These are phyloP conservation scores for Melanophora roralis DNA, from an alignment of 2,888 invertebrate species.

Conservation along the genomic window DNA sequence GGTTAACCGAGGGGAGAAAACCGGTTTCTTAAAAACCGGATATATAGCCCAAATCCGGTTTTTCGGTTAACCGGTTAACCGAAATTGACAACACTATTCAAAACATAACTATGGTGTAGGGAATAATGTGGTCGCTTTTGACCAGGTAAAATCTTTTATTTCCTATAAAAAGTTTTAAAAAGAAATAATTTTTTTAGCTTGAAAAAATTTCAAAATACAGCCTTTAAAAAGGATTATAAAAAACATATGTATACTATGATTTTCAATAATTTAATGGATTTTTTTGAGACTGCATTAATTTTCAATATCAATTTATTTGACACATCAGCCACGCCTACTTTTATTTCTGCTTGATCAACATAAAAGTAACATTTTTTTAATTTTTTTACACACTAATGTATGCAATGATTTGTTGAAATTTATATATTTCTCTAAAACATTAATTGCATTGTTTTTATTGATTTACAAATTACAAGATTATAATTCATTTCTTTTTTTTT, in stretches of 20 bases:
- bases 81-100: too few species aligned
- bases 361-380: constrained; percentile 26
- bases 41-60: too few species aligned
- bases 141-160: too few species aligned
- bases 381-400: constrained; percentile 47
- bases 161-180: too few species aligned
- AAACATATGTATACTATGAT: background rate
- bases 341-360: background rate
- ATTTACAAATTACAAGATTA: constrained; percentile 61
- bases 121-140: too few species aligned
- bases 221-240: too few species aligned
- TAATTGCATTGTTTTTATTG: constrained; percentile 39
- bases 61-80: too few species aligned
- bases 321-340: constrained; percentile 45
- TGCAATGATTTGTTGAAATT: constrained; percentile 61
- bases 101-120: too few species aligned
- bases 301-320: constrained; percentile 32
- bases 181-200: too few species aligned
- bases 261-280: constrained; percentile 40
- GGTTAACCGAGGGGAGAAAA: too few species aligned
- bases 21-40: too few species aligned
- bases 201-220: too few species aligned
- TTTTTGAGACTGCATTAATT: background rate
- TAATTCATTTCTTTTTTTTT: constrained; percentile 1
- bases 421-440: constrained; percentile 6